Evolutionary conservation across 2,113 vertebrate genomes (phyloP), one percentile per base, ranked within the genome.

Genomic region (Hippopotamus amphibius): DNA sequence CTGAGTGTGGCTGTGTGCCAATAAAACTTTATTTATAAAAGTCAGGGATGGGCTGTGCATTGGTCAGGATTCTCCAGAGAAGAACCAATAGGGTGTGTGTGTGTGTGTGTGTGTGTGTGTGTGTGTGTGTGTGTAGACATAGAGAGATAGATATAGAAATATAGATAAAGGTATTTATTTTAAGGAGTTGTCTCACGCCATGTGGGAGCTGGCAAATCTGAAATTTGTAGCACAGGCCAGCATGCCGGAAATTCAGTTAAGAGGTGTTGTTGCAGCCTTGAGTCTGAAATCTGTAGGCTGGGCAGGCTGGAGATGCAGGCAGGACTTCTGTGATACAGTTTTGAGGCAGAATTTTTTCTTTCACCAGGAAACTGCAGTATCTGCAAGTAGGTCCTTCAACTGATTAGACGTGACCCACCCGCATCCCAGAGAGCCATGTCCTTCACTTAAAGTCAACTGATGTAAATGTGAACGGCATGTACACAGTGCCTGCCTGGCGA

Each of bases 1-100:
- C 14, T 7, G 33, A 9, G 19, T 7, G 57, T 50, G 14, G 41
- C 19, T 22, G 12, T 24, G 66, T 76, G 28, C 59, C 68, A n/a
- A 81, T 84, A 53, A 81, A 86, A 74, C 59, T 87, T 74, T 90
- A 86, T 80, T 90, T 61, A 46, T 74, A 76, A 82, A 81, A 69
- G 41, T 43, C 72, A 37, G 16, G 14, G 12, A 41, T 22, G 74
- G 48, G 33, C 72, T 26, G n/a, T 50, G 14, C 26, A 6, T 50
- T 0, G 3, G 9, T 66, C 50, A 43, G 71, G 15, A 1, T n/a
- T 77, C 61, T 71, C 12, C 43, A 61, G 53, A 61, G 41, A 84
- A 77, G 22, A 55, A 48, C 30, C 24, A 16, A 16, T 5, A 15
- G 22, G 24, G 5, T 1, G 2, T 43, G 72, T 33, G 37, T 4